phyloP scores from a whole-genome alignment of 2,797 vertebrate genomes.

The Dendrocincla tyrannina region DNA sequence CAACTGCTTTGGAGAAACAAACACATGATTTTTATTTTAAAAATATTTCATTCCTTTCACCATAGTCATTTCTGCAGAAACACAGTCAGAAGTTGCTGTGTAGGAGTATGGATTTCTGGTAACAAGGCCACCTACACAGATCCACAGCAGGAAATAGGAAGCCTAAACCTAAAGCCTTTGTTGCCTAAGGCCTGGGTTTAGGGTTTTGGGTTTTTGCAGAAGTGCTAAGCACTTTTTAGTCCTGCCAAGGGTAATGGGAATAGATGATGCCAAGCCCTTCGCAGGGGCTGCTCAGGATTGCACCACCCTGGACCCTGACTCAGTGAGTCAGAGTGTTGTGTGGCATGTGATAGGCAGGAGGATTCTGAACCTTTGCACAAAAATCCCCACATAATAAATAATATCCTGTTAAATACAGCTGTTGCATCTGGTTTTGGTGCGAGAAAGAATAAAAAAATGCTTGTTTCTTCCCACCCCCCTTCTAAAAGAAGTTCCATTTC shows the following conservation, averaged over 20 bases:
- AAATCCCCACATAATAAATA: neutral
- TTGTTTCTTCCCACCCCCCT: neutral
- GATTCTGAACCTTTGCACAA: neutral
- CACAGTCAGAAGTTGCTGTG: slow-evolving; percentile 71
- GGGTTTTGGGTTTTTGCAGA: slow-evolving; percentile 32
- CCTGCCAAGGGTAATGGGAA: neutral
- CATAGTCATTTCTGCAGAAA: slow-evolving; percentile 82
- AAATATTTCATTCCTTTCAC: slow-evolving; percentile 71
- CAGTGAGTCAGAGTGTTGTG: neutral
- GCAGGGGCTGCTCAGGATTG: neutral
- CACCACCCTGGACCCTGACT: neutral
- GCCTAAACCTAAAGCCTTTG: slow-evolving; percentile 55
- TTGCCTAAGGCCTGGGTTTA: slow-evolving; percentile 34
- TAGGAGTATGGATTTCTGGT: slow-evolving; percentile 79
- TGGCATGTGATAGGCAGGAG: neutral
- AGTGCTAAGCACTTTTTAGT: neutral
- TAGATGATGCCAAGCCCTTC: neutral
- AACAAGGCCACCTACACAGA: slow-evolving; percentile 78
- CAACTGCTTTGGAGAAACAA: slow-evolving; percentile 64
- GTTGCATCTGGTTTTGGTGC: neutral
- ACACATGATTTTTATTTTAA: slow-evolving; percentile 68
- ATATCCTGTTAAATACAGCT: neutral
- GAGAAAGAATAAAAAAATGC: neutral
- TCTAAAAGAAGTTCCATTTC: neutral
- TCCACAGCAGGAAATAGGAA: slow-evolving; percentile 71